Percentiles rank a stretch among this genome's conserved stretches.
These are phyloP conservation scores for Penaeus chinensis DNA, from an alignment of 1,140 invertebrate species.

Conservation along the genomic window DNA sequence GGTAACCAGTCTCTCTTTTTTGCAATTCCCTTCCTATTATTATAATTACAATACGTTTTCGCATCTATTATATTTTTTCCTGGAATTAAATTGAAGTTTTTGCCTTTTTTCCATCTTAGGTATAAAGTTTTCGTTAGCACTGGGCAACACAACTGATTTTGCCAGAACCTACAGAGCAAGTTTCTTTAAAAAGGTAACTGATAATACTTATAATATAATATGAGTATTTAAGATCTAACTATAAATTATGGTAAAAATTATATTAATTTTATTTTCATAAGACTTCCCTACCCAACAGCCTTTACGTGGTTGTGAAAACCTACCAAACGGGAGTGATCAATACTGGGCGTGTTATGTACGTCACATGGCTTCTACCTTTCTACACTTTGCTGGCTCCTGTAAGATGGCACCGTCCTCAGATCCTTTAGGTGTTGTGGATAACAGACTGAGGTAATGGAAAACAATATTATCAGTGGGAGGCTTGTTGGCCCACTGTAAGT, in stretches of 20 bases:
- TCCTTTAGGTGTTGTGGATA: too few species aligned
- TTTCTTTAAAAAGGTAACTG: neutral
- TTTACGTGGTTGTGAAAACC: neutral
- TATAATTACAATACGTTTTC: neutral
- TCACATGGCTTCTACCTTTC: neutral
- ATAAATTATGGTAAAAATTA: too few species aligned
- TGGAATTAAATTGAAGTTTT: neutral
- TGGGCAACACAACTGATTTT: neutral
- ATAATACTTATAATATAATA: neutral
- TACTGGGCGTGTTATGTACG: slow-evolving; percentile 9
- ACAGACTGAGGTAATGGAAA: too few species aligned
- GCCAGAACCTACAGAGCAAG: neutral
- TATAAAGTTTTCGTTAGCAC: neutral
- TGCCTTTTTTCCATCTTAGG: neutral
- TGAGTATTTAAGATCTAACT: neutral
- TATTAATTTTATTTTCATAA: neutral
- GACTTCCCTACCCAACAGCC: neutral
- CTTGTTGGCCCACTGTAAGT: too few species aligned
- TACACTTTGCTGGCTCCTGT: neutral
- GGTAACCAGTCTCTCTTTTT: neutral
- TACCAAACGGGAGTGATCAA: neutral
- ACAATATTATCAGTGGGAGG: too few species aligned
- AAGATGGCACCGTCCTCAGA: too few species aligned
- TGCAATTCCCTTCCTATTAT: too few species aligned
- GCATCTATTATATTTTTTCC: neutral